Evolutionary conservation across 2,888 invertebrate genomes (phyloP), one percentile per base, ranked within the genome.

Genomic region (Ditylenchus weischeri): DNA sequence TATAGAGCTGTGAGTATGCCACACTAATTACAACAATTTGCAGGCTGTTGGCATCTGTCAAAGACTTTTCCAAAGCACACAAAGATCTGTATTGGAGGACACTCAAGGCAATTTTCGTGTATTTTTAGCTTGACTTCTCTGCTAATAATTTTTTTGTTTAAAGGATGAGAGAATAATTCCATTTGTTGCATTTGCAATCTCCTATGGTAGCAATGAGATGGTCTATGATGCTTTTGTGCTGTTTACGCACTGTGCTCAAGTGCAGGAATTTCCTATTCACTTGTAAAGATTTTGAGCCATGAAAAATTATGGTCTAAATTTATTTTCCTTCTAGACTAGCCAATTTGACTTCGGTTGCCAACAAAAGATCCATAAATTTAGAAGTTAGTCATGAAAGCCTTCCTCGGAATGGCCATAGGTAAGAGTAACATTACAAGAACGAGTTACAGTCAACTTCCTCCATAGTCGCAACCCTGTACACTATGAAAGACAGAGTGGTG

Each of bases 141-240:
- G 29, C 8, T 43, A 62, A 54, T 6, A 11, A 48, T 59, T 21
- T 2, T 62, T 51, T 29, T 19, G 6, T n/a, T 72, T 78, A 48
- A 71, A 84, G 83, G 84, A 84, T 69, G 79, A 78, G 35, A 72
- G 81, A 18, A 70, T 85, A 7, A 80, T 85, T 29, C 84, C 84
- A 2, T 84, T 85, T 72, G 74, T 85, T 43, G 84, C 84, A 0
- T 79, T 76, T 65, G 85, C 84, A 8, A 73, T 85, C 57, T 75
- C 81, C 5, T 83, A 82, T 64, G 78, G 78, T 4, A 75, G 78
- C 38, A 75, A 82, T 38, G 79, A 84, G 36, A 75, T 78, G 15
- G 84, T 85, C 13, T 83, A 82, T 57, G 77, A 81, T 19, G 80
- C 84, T 0, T 74, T 85, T 36, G 69, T 76, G 15, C 78, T 85